Evolutionary conservation across 2,888 invertebrate species (phyloP).

Genomic region (Synanthedon myopaeformis): DNA sequence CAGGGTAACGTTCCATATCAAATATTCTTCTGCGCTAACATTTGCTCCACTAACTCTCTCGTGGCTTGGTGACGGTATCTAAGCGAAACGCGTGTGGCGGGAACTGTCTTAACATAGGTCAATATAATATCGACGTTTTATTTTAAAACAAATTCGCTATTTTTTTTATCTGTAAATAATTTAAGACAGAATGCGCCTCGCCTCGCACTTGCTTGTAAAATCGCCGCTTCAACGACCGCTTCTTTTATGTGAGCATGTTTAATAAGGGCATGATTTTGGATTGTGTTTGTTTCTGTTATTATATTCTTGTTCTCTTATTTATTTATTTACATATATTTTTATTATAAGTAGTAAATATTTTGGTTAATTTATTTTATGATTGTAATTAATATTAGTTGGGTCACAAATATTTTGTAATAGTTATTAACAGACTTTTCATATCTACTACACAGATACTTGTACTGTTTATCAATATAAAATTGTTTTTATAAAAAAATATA

Average conservation of each 20-base stretch:
- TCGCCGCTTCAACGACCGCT: too few species aligned
- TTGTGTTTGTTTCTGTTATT: too few species aligned
- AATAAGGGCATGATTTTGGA: background rate
- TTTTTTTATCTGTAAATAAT: background rate
- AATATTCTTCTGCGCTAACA: conserved; percentile 40
- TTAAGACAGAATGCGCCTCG: conserved; percentile 39
- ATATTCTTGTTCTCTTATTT: too few species aligned
- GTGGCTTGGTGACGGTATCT: conserved; percentile 52
- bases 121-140: conserved; percentile 1
- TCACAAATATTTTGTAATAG: conserved; percentile 7
- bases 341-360: background rate
- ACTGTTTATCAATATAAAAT: too few species aligned
- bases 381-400: conserved; percentile 1
- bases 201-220: background rate
- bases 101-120: conserved; percentile 32
- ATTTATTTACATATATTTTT: conserved; percentile 10
- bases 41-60: conserved; percentile 46
- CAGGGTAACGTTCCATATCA: conserved; percentile 58
- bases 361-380: background rate
- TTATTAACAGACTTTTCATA: too few species aligned
- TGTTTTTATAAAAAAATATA: too few species aligned
- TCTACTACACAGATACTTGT: too few species aligned
- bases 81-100: conserved; percentile 48
- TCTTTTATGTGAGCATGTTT: conserved; percentile 2
- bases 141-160: too few species aligned